Conservation (phyloP, 2,113 vertebrate species). For the Melanerpes formicivorus region DNA sequence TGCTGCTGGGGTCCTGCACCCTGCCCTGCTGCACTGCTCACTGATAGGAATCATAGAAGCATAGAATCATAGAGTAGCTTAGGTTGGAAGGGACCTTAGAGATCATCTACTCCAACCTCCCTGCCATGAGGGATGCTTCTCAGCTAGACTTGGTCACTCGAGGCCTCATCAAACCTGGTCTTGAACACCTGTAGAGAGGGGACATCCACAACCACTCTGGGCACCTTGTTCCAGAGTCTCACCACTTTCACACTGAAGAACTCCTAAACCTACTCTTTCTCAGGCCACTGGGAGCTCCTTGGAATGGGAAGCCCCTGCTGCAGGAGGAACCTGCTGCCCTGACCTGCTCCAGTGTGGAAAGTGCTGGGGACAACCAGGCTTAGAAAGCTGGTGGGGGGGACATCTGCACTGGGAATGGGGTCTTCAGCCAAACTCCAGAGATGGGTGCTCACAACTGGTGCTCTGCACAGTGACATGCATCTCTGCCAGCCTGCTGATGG, state of each 20-base stretch:
- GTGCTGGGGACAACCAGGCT: background rate
- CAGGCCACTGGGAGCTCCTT: background rate
- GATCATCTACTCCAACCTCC: too few relatives aligned
- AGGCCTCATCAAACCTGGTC: too few relatives aligned
- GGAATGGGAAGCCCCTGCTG: background rate
- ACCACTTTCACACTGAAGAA: too few relatives aligned
- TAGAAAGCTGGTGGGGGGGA: background rate
- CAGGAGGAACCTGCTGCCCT: background rate
- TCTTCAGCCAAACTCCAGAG: background rate
- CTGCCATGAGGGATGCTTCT: too few relatives aligned
- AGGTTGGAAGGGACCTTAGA: too few relatives aligned
- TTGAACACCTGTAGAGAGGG: too few relatives aligned
- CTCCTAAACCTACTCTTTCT: too few relatives aligned
- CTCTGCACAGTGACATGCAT: background rate
- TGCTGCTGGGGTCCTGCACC: background rate
- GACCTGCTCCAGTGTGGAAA: background rate
- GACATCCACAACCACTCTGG: too few relatives aligned
- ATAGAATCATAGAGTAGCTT: too few relatives aligned
- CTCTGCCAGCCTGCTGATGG: background rate
- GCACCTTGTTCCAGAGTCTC: too few relatives aligned
- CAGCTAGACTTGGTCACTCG: too few relatives aligned
- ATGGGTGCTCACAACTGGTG: background rate
- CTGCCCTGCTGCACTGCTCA: accelerated
- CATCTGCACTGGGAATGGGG: background rate
- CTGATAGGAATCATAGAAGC: background rate